These are phyloP conservation scores for Gouania willdenowi DNA, from an alignment of 2,797 vertebrate species.

Conservation along the genomic window DNA sequence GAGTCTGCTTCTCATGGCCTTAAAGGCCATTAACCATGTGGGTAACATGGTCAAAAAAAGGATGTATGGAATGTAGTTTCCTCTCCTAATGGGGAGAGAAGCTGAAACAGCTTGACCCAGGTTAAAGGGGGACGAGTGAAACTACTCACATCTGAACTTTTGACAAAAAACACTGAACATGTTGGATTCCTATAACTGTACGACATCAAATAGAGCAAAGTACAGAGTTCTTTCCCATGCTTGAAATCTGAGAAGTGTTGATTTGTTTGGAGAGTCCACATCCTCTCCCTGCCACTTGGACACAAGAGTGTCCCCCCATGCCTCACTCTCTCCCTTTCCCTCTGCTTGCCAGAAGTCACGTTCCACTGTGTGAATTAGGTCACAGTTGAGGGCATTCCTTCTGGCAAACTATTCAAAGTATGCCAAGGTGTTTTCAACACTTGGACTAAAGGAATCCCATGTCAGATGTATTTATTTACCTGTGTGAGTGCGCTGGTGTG, in stretches of 20 bases:
- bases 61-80: slow-evolving; percentile 54
- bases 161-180: slow-evolving; percentile 32
- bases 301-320: slow-evolving; percentile 32
- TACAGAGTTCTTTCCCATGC: slow-evolving; percentile 43
- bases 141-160: slow-evolving; percentile 32
- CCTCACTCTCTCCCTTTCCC: neutral
- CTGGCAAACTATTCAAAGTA: slow-evolving; percentile 54
- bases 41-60: slow-evolving; percentile 28
- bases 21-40: slow-evolving; percentile 44
- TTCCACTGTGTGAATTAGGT: slow-evolving; percentile 61
- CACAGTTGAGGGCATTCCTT: slow-evolving; percentile 58
- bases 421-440: slow-evolving; percentile 8
- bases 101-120: slow-evolving; percentile 45
- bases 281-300: slow-evolving; percentile 34
- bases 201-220: too few species aligned
- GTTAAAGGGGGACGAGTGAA: slow-evolving; percentile 49
- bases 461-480: slow-evolving; percentile 70
- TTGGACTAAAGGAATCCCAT: neutral
- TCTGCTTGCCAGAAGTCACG: slow-evolving; percentile 40
- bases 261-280: slow-evolving; percentile 60
- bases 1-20: slow-evolving; percentile 36
- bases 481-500: slow-evolving; percentile 98
- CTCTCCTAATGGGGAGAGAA: slow-evolving; percentile 41
- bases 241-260: slow-evolving; percentile 56
- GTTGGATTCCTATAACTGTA: slow-evolving; percentile 44